Evolutionary conservation across 2,797 vertebrate species (phyloP).

Genomic region (Falco naumanni): DNA sequence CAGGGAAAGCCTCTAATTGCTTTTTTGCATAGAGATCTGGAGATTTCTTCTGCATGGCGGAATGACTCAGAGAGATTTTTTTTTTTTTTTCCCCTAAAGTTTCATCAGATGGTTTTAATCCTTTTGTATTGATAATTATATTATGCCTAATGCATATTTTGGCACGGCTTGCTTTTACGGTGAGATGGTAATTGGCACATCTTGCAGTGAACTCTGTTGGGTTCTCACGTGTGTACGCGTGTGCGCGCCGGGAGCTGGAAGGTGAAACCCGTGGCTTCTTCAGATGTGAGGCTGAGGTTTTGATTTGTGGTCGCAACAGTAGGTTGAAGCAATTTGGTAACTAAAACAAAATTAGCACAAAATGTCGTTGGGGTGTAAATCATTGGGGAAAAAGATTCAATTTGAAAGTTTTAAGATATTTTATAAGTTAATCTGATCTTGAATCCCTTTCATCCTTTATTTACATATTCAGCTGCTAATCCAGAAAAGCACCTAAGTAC

Average conservation of each 20-base stretch:
- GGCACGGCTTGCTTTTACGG: conserved; percentile 5
- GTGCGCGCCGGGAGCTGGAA: not conserved
- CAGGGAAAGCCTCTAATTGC: conserved; percentile 58
- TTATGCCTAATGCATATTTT: not conserved
- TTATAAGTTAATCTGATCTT: conserved; percentile 40
- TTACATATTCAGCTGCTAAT: conserved; percentile 45
- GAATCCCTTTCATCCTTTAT: conserved; percentile 31
- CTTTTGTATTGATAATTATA: conserved; percentile 45
- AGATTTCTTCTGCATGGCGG: not conserved
- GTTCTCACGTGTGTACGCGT: conserved; percentile 20
- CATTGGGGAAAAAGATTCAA: not conserved
- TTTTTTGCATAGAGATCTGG: conserved; percentile 49
- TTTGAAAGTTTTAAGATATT: not conserved
- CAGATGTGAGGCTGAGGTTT: not conserved
- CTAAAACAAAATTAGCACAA: not conserved
- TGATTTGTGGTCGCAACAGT: not conserved
- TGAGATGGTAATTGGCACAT: conserved; percentile 32
- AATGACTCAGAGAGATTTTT: conserved; percentile 17
- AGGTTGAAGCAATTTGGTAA: not conserved
- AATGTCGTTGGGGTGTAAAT: not conserved
- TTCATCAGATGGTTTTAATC: conserved; percentile 52
- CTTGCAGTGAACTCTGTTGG: not conserved
- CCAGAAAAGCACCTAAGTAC: conserved; percentile 27
- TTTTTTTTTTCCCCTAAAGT: conserved; percentile 35
- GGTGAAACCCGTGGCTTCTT: not conserved